Percentiles rank a stretch among this genome's conserved stretches.
Evolutionary conservation across 2,888 invertebrate species (phyloP).

Genomic region (Pheosia tremula): DNA sequence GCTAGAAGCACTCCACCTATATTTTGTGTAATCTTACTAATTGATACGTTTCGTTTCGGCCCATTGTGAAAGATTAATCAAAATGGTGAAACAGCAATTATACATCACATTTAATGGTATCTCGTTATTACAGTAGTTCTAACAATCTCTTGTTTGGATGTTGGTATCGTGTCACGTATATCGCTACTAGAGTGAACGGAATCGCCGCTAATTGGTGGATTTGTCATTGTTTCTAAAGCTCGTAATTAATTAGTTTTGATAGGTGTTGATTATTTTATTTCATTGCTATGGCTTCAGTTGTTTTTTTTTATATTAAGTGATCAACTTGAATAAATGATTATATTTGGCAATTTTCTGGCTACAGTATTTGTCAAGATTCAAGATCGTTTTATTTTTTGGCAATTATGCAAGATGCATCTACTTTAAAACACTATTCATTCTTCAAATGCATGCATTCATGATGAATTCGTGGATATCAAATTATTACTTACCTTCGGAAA

Average conservation of each 20-base stretch:
- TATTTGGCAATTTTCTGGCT: no score
- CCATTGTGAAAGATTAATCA: constrained; percentile 54
- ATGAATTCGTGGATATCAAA: no score
- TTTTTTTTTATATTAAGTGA: no score
- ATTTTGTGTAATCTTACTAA: constrained; percentile 52
- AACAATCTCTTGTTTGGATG: constrained; percentile 36
- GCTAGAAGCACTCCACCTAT: constrained; percentile 38
- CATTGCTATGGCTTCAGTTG: neutral
- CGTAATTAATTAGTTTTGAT: constrained; percentile 6
- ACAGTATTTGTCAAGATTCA: no score
- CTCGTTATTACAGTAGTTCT: constrained; percentile 31
- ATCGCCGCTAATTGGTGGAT: constrained; percentile 20
- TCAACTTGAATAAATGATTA: no score
- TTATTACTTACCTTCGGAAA: neutral
- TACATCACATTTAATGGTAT: constrained; percentile 40
- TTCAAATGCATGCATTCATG: no score
- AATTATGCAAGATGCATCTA: no score
- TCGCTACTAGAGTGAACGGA: neutral
- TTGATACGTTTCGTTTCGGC: constrained; percentile 52
- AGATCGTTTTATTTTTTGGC: no score
- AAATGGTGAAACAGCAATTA: constrained; percentile 46
- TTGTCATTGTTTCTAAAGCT: constrained; percentile 20
- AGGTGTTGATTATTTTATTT: neutral
- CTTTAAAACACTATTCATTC: no score
- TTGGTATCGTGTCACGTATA: constrained; percentile 25